These are phyloP conservation scores for Agonopterix heracliana DNA, from an alignment of 2,888 invertebrate species.

Conservation along the genomic window DNA sequence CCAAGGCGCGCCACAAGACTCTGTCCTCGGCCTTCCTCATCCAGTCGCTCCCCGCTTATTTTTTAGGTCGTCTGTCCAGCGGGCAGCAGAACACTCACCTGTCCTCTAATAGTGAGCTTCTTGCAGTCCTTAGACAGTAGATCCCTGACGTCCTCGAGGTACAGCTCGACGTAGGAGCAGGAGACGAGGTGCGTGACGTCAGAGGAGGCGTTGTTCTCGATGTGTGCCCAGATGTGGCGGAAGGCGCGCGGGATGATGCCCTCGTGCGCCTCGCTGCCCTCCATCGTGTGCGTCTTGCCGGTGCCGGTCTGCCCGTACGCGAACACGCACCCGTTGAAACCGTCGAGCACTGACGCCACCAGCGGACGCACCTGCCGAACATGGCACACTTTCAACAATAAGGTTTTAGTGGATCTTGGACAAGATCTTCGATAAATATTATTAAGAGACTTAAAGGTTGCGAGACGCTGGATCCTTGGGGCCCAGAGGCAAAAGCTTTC, in stretches of 20 bases:
- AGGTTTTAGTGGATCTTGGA: too few species aligned
- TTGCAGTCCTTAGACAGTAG: conserved; percentile 84
- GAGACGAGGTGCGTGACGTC: conserved; percentile 97
- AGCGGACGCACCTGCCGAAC: conserved; percentile 83
- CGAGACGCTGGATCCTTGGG: too few species aligned
- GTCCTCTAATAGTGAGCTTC: conserved; percentile 78
- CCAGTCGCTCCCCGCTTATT: too few species aligned
- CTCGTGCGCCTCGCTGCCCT: conserved; percentile 80
- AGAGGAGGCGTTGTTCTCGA: conserved; percentile 85
- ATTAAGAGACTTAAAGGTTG: too few species aligned
- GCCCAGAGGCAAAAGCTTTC: too few species aligned
- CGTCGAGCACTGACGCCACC: conserved; percentile 95
- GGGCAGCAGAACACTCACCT: conserved; percentile 44
- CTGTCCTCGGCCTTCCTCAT: too few species aligned
- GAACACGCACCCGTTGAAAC: conserved; percentile 99
- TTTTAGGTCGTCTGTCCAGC: too few species aligned
- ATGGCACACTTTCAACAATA: neutral
- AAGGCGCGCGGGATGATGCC: conserved; percentile 98
- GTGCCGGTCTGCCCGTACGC: conserved; percentile 99
- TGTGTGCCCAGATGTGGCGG: conserved; percentile 97
- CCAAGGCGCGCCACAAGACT: too few species aligned
- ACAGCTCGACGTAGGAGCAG: conserved; percentile 98
- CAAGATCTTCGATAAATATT: too few species aligned
- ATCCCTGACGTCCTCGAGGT: conserved; percentile 91
- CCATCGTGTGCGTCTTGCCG: conserved; percentile 88